Conservation (phyloP, 2,113 vertebrate species). For the Myocastor coypus region DNA sequence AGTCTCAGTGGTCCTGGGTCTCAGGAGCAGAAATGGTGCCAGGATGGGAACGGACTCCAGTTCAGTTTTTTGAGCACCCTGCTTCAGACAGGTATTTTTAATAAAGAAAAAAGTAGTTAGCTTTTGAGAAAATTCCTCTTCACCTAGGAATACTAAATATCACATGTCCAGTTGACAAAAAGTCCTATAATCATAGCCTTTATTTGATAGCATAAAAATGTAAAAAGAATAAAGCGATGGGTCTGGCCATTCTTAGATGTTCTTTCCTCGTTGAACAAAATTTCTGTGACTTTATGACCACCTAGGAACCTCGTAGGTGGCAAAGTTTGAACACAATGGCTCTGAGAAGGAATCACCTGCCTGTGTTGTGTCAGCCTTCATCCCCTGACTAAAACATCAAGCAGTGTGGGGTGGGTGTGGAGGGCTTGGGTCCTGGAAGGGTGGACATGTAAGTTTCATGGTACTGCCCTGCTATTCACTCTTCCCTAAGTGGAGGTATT, state of each 20-base stretch:
- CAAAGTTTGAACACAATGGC: neutral
- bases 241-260: neutral
- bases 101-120: neutral
- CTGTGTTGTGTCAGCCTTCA: neutral
- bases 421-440: neutral
- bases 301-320: neutral
- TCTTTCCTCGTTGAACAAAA: neutral
- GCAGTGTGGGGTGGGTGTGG: neutral
- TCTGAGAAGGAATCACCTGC: neutral
- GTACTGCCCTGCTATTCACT: neutral
- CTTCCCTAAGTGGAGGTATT: neutral
- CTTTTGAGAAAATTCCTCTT: neutral
- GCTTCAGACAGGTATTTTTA: neutral
- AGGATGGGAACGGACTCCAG: neutral
- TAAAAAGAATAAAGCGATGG: neutral
- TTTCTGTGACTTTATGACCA: neutral
- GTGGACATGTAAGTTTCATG: neutral
- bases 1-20: neutral
- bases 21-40: neutral
- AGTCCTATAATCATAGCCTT: neutral
- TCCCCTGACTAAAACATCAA: neutral
- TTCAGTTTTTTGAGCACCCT: neutral
- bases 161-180: neutral
- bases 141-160: neutral
- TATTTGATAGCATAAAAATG: neutral